Percentiles rank a stretch among this genome's conserved stretches.
Conservation (phyloP, 2,113 vertebrate genomes). For the Vombatus ursinus region DNA sequence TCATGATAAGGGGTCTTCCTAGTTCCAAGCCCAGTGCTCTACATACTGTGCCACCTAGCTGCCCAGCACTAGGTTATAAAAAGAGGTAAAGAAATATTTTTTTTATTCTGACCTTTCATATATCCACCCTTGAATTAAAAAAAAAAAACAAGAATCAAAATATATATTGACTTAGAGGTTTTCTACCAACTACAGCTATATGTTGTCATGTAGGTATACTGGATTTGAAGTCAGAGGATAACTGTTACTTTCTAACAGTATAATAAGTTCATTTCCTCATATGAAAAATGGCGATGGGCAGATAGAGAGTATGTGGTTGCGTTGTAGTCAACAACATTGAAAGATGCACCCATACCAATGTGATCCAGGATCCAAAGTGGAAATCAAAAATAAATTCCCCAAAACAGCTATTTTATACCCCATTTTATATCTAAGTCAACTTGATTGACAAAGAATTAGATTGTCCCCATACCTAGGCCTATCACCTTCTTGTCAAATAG, state of each 20-base stretch:
- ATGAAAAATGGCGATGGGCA: neutral
- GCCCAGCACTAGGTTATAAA: neutral
- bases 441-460: constrained; percentile 1
- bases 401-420: neutral
- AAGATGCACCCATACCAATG: neutral
- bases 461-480: neutral
- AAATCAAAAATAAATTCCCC: neutral
- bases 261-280: neutral
- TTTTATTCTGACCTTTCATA: neutral
- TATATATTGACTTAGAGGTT: too few relatives aligned
- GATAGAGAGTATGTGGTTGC: neutral
- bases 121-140: neutral
- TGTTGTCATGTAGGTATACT: too few relatives aligned
- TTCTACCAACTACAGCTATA: too few relatives aligned
- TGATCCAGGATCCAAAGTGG: neutral
- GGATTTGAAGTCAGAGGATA: neutral
- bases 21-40: too few relatives aligned
- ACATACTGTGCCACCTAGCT: too few relatives aligned
- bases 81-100: neutral
- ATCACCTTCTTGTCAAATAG: too few relatives aligned
- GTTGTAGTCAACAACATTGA: neutral
- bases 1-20: too few relatives aligned
- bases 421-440: neutral
- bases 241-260: neutral
- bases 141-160: too few relatives aligned